These are phyloP conservation scores for Aurelia sp. DNA, from an alignment of 30 jellyfish, hydroid and myxozoan species.

Conservation along the genomic window DNA sequence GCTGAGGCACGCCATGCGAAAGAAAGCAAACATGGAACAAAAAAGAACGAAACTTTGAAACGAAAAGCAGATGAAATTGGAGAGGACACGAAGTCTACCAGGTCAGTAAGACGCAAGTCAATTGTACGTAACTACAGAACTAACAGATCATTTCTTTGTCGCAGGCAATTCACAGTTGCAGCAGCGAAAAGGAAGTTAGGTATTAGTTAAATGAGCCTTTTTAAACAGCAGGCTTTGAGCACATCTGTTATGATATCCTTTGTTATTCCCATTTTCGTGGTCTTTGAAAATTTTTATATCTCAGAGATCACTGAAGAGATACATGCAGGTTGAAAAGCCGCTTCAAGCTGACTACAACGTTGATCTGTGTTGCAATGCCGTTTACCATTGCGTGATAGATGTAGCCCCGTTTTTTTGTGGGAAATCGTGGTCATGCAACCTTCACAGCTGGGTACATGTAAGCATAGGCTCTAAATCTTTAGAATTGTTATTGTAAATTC, in stretches of 20 bases:
- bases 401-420: too few relatives aligned
- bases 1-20: conserved; percentile 76
- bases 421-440: too few relatives aligned
- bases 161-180: conserved; percentile 57
- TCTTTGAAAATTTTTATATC: background rate
- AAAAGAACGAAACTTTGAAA: conserved; percentile 53
- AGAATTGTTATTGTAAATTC: too few relatives aligned
- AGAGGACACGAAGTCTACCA: conserved; percentile 31
- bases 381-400: too few relatives aligned
- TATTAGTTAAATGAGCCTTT: background rate
- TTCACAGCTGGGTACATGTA: too few relatives aligned
- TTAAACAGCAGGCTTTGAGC: background rate
- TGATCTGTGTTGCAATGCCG: too few relatives aligned
- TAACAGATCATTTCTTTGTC: conserved; percentile 59
- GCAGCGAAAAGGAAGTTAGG: conserved; percentile 56
- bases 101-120: conserved; percentile 78
- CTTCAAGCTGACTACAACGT: too few relatives aligned
- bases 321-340: too few relatives aligned
- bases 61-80: conserved; percentile 64
- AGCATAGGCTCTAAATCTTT: too few relatives aligned
- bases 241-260: background rate
- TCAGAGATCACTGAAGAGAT: too few relatives aligned
- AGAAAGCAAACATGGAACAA: background rate
- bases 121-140: conserved; percentile 41
- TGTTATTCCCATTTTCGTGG: background rate